Conservation (phyloP, 1,140 invertebrate species). For the Drosophila ercepeae region DNA sequence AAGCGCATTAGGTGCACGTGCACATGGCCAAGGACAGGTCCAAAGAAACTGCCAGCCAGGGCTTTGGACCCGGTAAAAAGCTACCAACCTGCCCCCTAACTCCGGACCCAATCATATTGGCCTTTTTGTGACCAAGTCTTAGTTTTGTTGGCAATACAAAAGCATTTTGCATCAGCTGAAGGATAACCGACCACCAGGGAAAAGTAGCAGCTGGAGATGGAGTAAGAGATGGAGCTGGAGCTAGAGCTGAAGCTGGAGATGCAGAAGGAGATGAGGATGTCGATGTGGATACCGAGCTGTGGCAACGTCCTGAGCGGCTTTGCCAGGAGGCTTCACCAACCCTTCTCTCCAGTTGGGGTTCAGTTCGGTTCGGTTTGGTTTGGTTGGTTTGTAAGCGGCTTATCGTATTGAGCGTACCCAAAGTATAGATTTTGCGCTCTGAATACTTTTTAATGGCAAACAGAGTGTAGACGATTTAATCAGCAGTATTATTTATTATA, state of each 20-base stretch:
- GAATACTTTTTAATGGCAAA: slow-evolving; percentile 82
- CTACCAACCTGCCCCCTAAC: neutral
- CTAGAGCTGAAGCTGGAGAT: slow-evolving; percentile 8
- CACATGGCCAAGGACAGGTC: slow-evolving; percentile 32
- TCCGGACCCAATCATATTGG: slow-evolving; percentile 26
- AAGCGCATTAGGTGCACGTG: slow-evolving; percentile 78
- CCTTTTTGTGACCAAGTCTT: slow-evolving; percentile 24
- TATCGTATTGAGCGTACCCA: slow-evolving; percentile 76
- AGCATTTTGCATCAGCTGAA: slow-evolving; percentile 73
- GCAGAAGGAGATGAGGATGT: slow-evolving; percentile 9
- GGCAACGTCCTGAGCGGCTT: slow-evolving; percentile 47
- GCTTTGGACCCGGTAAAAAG: slow-evolving; percentile 4
- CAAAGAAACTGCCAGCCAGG: slow-evolving; percentile 6
- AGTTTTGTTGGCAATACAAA: slow-evolving; percentile 80
- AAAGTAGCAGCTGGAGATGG: slow-evolving; percentile 34
- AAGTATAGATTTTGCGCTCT: slow-evolving; percentile 78
- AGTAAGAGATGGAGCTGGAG: too few species aligned
- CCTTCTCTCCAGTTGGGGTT: slow-evolving; percentile 11
- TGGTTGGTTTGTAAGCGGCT: slow-evolving; percentile 69
- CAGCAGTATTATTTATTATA: slow-evolving; percentile 80
- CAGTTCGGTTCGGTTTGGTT: slow-evolving; percentile 33
- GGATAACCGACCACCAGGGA: slow-evolving; percentile 54
- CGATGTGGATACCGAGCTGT: slow-evolving; percentile 20
- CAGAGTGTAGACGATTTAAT: slow-evolving; percentile 75
- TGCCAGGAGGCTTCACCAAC: slow-evolving; percentile 15